A percentile compares a stretch with the other conserved stretches of the same genome.
phyloP scores from a whole-genome alignment of 1,140 invertebrate genomes.

The Probaryconus sp. region DNA sequence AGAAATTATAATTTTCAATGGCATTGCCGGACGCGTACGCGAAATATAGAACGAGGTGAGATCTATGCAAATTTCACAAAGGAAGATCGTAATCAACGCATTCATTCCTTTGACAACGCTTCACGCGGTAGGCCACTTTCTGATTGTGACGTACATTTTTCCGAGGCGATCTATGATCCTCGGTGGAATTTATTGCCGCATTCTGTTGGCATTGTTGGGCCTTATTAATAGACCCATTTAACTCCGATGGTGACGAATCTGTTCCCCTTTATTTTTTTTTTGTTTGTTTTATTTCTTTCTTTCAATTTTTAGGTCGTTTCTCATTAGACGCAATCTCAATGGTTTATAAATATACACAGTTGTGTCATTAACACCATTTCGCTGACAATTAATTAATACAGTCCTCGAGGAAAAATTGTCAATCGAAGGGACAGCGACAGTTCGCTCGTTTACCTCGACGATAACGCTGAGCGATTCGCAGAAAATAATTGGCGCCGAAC shows the following conservation, averaged over 20 bases:
- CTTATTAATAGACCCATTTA: conserved; percentile 12
- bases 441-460: conserved; percentile 23
- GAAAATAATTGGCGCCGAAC: conserved; percentile 45
- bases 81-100: conserved; percentile 40
- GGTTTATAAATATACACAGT: no score
- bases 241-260: conserved; percentile 6
- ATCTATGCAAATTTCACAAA: conserved; percentile 43
- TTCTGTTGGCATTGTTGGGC: background rate
- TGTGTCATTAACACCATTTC: no score
- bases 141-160: conserved; percentile 29
- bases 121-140: conserved; percentile 10
- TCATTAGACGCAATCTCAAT: no score
- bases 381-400: conserved; percentile 43
- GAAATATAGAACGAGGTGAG: conserved; percentile 36
- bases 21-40: conserved; percentile 14
- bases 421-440: conserved; percentile 2
- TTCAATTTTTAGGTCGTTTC: no score
- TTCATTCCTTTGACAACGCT: conserved; percentile 11
- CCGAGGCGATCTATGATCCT: background rate
- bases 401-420: conserved; percentile 16
- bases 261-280: no score
- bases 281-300: no score
- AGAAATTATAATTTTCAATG: conserved; percentile 37
- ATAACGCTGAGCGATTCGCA: conserved; percentile 22
- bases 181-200: conserved; percentile 25